Conservation (phyloP, 1,140 invertebrate genomes). For the Zaprionus tsacasi region DNA sequence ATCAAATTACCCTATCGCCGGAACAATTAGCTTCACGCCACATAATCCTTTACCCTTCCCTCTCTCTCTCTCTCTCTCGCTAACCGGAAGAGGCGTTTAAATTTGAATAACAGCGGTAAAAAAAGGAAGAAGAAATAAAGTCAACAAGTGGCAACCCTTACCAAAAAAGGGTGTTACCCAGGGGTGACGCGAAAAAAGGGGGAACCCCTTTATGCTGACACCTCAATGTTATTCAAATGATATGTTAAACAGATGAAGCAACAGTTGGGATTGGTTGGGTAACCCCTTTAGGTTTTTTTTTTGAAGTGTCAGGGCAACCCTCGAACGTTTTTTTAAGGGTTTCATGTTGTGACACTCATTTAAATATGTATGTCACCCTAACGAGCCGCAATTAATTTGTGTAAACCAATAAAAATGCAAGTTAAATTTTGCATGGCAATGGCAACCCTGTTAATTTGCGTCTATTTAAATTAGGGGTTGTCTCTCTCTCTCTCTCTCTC, state of each 20-base stretch:
- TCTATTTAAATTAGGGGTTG: constrained; percentile 61
- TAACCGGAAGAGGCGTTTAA: constrained; percentile 53
- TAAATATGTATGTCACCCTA: constrained; percentile 65
- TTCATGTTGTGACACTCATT: constrained; percentile 71
- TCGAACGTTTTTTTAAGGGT: constrained; percentile 38
- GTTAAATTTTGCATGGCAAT: constrained; percentile 55
- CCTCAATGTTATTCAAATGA: constrained; percentile 79
- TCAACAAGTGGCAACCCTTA: constrained; percentile 69
- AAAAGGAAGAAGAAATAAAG: neutral
- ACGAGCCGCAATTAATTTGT: constrained; percentile 64
- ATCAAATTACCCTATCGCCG: constrained; percentile 61
- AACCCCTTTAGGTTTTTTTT: constrained; percentile 11
- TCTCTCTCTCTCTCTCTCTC: constrained; percentile 17
- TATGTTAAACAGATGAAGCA: constrained; percentile 73
- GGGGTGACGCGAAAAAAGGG: constrained; percentile 19
- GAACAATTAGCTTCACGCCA: constrained; percentile 75
- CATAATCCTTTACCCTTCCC: constrained; percentile 57
- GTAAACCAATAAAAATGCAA: constrained; percentile 79
- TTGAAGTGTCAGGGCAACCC: constrained; percentile 49
- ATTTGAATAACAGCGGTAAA: constrained; percentile 68
- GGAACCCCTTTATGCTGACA: constrained; percentile 54
- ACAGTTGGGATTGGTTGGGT: constrained; percentile 59
- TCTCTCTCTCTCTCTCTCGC: neutral
- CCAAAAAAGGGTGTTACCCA: constrained; percentile 9
- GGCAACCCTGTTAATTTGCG: constrained; percentile 52